phyloP scores from a whole-genome alignment of 2,888 invertebrate species.

The Stenoptilia bipunctidactyla region DNA sequence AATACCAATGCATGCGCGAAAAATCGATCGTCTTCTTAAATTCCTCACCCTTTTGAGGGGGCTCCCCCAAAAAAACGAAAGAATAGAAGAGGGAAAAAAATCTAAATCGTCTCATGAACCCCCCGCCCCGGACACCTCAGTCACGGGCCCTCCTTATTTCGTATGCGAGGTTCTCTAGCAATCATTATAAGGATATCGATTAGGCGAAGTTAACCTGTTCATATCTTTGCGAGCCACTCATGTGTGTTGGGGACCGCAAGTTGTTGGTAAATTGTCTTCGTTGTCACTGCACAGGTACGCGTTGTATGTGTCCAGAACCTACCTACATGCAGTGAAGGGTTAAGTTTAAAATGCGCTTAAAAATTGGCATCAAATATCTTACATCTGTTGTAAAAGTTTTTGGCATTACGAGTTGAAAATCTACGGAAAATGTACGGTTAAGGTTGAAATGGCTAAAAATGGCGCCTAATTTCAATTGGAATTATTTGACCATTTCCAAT shows the following conservation, averaged over 20 bases:
- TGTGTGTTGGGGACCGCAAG: background rate
- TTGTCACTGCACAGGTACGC: no score
- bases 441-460: no score
- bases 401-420: no score
- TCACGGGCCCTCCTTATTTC: slow-evolving; percentile 70
- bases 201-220: slow-evolving; percentile 66
- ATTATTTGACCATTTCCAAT: no score
- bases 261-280: no score
- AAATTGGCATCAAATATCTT: no score
- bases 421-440: no score
- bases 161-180: slow-evolving; percentile 71
- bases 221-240: slow-evolving; percentile 48
- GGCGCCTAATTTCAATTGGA: no score
- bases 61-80: slow-evolving; percentile 70
- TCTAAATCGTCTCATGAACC: slow-evolving; percentile 69
- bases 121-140: slow-evolving; percentile 58
- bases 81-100: slow-evolving; percentile 71
- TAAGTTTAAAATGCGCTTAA: no score
- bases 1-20: slow-evolving; percentile 71
- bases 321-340: no score
- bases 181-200: slow-evolving; percentile 73
- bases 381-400: no score
- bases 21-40: slow-evolving; percentile 72
- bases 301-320: no score
- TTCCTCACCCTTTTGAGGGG: slow-evolving; percentile 71